Base-by-base conservation (phyloP, 1,140 invertebrate genomes). In the Parapsyche elsis region DNA sequence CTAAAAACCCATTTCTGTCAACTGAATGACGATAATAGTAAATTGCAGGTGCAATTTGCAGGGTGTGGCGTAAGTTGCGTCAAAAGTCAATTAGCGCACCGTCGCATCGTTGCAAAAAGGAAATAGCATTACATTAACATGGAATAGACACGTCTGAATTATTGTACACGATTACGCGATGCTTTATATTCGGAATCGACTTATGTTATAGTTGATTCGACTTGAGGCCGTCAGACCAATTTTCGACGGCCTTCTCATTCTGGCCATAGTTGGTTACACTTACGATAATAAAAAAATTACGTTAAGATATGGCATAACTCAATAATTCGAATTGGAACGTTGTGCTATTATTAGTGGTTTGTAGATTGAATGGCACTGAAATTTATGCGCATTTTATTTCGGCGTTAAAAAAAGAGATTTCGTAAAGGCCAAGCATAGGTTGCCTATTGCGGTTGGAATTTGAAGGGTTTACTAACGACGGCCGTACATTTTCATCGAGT, bases 1-100 rank as follows among this genome's bases (percentile, higher is more conserved):
- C 64, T 67, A 23, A 67, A 67, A 67, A 67, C 64, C 64, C 64
- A 67, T 10, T 67, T 67, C 21, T 24, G 64, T 61, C 59, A 23
- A 26, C 5, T 26, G 12, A 16, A 53, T 53, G 12, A 16, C 10
- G 49, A 14, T 53, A 53, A 14, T 16, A 16, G 16, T 16, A 16
- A 53, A 53, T 53, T 53, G 49, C 49, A 53, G 49, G 49, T 53
- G 2, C 2, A 53, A 53, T 53, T 1, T 10, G 16, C 49, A 53
- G 49, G 49, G 49, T 1, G 49, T 12, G 49, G 49, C 49, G 10
- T 14, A 5, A 53, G 16, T 53, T 16, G 16, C 49, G 49, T 53
- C 49, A 53, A 53, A 5, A 53, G 16, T 53, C 1, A 38, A 38
- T 38, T 38, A 7, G 30, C 30, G 7, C 1, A 7, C 7, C 30